These are phyloP conservation scores for Nixonia krombeini DNA, from an alignment of 1,140 invertebrate genomes.

Conservation along the genomic window DNA sequence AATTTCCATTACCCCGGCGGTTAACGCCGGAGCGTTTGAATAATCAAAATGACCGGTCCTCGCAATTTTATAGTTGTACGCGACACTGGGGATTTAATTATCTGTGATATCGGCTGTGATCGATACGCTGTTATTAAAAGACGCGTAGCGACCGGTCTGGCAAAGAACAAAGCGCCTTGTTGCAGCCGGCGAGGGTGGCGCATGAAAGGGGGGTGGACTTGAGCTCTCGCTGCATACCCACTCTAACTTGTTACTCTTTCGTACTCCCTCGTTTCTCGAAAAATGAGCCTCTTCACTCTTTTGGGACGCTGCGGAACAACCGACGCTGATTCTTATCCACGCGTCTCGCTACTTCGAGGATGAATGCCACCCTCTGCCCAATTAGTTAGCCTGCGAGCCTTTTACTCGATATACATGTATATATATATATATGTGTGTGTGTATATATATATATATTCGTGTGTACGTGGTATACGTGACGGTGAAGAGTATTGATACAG, in stretches of 20 bases:
- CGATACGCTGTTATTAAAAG: slow-evolving; percentile 38
- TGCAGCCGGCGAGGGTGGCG: slow-evolving; percentile 17
- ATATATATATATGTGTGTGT: no score
- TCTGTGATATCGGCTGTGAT: slow-evolving; percentile 28
- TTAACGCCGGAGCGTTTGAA: no score
- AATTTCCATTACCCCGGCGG: no score
- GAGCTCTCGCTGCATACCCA: slow-evolving; percentile 15
- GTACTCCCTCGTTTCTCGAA: slow-evolving; percentile 16
- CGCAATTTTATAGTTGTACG: no score
- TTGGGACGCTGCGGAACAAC: slow-evolving; percentile 13
- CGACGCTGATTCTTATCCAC: slow-evolving; percentile 21
- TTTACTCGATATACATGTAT: slow-evolving; percentile 1
- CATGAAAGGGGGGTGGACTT: slow-evolving; percentile 26
- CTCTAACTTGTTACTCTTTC: slow-evolving; percentile 19
- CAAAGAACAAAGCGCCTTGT: slow-evolving; percentile 38
- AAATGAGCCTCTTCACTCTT: slow-evolving; percentile 19
- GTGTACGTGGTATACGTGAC: neutral
- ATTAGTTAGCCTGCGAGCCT: slow-evolving; percentile 13
- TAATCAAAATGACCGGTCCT: no score
- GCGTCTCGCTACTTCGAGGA: slow-evolving; percentile 7
- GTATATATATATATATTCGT: no score
- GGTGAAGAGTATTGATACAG: neutral
- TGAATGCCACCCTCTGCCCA: slow-evolving; percentile 22
- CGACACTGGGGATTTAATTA: slow-evolving; percentile 38
- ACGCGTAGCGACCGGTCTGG: slow-evolving; percentile 9